Conservation (phyloP, 2,797 vertebrate genomes). For the Acanthis flammea region DNA sequence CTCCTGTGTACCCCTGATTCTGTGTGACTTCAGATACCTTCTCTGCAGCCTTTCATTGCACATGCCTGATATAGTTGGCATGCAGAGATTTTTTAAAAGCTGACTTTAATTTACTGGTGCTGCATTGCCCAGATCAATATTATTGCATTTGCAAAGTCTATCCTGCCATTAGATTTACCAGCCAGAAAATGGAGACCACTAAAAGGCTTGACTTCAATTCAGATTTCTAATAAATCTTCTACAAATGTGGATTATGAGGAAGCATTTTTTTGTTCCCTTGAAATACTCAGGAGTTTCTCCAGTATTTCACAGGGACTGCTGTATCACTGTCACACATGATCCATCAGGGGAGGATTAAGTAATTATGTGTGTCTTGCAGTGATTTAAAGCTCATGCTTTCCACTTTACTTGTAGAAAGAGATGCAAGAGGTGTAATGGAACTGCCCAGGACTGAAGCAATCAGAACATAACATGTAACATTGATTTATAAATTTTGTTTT, state of each 20-base stretch:
- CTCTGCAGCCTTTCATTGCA: neutral
- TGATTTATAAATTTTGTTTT: neutral
- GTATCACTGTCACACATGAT: neutral
- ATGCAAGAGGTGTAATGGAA: neutral
- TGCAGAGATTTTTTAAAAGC: neutral
- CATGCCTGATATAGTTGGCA: neutral
- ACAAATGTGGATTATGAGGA: neutral
- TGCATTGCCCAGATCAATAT: slow-evolving; percentile 15
- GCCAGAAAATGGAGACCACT: neutral
- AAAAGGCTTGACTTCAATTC: slow-evolving; percentile 15
- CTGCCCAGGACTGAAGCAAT: neutral
- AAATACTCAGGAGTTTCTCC: neutral
- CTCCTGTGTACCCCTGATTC: neutral
- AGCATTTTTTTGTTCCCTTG: neutral
- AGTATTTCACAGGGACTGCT: neutral
- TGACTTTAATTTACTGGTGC: slow-evolving; percentile 26
- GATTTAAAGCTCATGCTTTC: neutral
- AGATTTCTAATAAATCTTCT: slow-evolving; percentile 14
- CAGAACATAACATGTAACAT: neutral
- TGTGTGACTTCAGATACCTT: neutral
- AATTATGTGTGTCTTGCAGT: neutral
- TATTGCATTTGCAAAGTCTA: neutral
- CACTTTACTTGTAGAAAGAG: neutral
- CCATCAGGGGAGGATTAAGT: neutral
- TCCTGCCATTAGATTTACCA: slow-evolving; percentile 23